phyloP scores from a whole-genome alignment of 2,113 vertebrate species.

The Neofelis nebulosa region DNA sequence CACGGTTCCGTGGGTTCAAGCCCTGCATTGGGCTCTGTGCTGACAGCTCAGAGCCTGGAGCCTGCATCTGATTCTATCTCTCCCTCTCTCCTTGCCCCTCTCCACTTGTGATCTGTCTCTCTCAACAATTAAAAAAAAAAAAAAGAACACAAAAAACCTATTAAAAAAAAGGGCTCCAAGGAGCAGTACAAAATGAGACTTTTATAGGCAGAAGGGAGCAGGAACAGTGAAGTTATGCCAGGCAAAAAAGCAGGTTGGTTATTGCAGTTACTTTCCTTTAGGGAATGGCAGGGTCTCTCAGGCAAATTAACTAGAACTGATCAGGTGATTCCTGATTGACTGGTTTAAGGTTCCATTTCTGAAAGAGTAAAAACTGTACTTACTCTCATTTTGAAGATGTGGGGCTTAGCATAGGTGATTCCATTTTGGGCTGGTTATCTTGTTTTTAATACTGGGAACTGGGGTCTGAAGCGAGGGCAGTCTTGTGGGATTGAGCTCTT shows the following conservation, averaged over 20 bases:
- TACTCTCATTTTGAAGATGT: not conserved
- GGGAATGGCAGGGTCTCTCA: too few species aligned
- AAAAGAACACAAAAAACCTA: too few species aligned
- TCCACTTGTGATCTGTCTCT: too few species aligned
- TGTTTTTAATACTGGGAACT: not conserved
- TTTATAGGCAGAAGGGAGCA: not conserved
- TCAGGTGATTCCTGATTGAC: not conserved
- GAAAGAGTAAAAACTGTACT: not conserved
- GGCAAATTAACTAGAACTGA: not conserved
- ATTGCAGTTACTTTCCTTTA: not conserved
- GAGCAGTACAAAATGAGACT: too few species aligned
- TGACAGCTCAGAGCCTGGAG: too few species aligned
- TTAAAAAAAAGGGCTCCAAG: too few species aligned
- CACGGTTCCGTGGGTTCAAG: too few species aligned
- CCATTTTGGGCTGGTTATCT: not conserved
- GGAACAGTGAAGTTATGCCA: not conserved
- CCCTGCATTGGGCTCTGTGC: too few species aligned
- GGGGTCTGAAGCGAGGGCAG: not conserved
- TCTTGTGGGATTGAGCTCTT: too few species aligned
- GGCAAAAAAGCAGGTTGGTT: not conserved
- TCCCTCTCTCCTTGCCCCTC: too few species aligned
- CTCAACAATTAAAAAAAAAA: too few species aligned
- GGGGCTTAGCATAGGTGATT: not conserved
- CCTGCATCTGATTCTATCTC: too few species aligned
- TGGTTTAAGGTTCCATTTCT: not conserved